Percentiles rank a stretch among this genome's conserved stretches.
phyloP scores from a whole-genome alignment of 2,888 invertebrate species.

The Drosophila prolongata region DNA sequence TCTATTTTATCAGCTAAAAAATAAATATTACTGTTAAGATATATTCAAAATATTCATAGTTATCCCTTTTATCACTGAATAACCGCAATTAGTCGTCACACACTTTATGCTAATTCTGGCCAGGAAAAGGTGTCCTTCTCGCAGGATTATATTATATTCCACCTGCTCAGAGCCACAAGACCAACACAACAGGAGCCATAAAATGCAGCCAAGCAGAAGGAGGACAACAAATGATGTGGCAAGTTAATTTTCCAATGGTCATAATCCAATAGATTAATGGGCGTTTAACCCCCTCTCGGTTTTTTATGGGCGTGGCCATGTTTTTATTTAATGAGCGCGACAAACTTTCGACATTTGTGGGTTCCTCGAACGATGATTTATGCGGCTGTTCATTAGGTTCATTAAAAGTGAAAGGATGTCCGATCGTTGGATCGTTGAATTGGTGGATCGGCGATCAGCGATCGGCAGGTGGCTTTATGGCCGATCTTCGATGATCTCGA shows the following conservation, averaged over 20 bases:
- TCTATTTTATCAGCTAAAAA: background rate
- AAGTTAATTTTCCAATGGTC: conserved; percentile 65
- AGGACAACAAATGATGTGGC: conserved; percentile 71
- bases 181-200: conserved; percentile 21
- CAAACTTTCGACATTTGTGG: conserved; percentile 72
- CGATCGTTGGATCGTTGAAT: conserved; percentile 29
- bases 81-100: conserved; percentile 2
- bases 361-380: conserved; percentile 68
- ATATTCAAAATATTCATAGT: background rate
- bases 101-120: background rate
- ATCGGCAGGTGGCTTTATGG: conserved; percentile 13
- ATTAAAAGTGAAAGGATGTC: conserved; percentile 78
- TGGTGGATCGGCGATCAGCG: conserved; percentile 1
- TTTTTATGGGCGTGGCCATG: conserved; percentile 40
- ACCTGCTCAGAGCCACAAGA: conserved; percentile 29
- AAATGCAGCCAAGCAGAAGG: conserved; percentile 13
- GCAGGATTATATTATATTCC: conserved; percentile 8
- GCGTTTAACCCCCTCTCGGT: conserved; percentile 2
- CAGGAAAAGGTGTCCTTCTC: background rate
- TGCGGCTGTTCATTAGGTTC: conserved; percentile 72
- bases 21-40: background rate
- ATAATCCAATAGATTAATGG: conserved; percentile 71
- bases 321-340: conserved; percentile 70
- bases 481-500: conserved; percentile 31
- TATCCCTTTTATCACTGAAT: background rate